Percentiles rank a stretch among this genome's conserved stretches.
These are phyloP conservation scores for Scophthalmus maximus DNA, from an alignment of 2,113 vertebrate species.

Conservation along the genomic window DNA sequence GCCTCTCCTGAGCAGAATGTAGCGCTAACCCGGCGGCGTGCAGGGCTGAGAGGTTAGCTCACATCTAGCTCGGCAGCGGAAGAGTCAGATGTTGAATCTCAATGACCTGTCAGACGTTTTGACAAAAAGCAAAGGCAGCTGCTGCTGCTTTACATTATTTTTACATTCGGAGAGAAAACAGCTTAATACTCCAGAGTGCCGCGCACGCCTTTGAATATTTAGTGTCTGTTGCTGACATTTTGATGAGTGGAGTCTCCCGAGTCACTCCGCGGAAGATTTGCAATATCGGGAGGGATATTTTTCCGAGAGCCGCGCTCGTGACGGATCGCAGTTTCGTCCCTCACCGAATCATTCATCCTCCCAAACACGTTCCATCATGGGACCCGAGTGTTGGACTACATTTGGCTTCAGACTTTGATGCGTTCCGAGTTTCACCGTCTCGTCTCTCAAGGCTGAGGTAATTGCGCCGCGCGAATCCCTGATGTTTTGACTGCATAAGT, in stretches of 20 bases:
- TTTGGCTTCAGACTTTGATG: conserved; percentile 66
- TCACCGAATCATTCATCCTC: conserved; percentile 54
- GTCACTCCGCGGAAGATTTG: conserved; percentile 60
- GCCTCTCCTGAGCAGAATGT: conserved; percentile 29
- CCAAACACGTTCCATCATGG: conserved; percentile 56
- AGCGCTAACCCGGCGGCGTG: conserved; percentile 10
- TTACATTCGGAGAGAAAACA: conserved; percentile 73
- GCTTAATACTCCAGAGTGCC: conserved; percentile 74
- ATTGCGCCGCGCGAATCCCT: conserved; percentile 61
- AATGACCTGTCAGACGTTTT: conserved; percentile 72
- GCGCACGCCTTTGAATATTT: conserved; percentile 72
- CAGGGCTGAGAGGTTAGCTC: conserved; percentile 52
- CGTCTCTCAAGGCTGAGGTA: conserved; percentile 52
- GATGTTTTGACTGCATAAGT: conserved; percentile 67
- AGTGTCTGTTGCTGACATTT: conserved; percentile 71
- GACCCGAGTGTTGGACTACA: conserved; percentile 40
- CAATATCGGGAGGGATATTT: conserved; percentile 72
- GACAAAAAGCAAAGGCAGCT: conserved; percentile 58
- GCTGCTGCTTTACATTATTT: conserved; percentile 75
- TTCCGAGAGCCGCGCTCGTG: conserved; percentile 44
- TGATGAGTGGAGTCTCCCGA: conserved; percentile 75
- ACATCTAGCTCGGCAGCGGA: conserved; percentile 32
- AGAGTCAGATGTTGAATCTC: conserved; percentile 69
- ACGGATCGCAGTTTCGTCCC: conserved; percentile 64
- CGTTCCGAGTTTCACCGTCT: conserved; percentile 35